A percentile compares a stretch with the other conserved stretches of the same genome.
Evolutionary conservation across 2,888 invertebrate genomes (phyloP).

Genomic region (Diploptera punctata): DNA sequence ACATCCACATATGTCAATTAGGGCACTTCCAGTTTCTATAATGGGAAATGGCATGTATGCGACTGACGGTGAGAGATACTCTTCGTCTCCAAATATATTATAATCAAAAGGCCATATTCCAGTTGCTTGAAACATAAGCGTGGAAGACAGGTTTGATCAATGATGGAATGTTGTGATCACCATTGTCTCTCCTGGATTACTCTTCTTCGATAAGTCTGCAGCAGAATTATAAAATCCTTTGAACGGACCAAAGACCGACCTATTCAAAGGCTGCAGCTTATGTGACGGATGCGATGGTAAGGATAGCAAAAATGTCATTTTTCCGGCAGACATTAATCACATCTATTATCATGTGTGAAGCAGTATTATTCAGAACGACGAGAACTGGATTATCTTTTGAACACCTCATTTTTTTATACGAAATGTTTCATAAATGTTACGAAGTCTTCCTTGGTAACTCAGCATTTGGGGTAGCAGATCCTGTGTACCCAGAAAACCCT

Average conservation of each 20-base stretch:
- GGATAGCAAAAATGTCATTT: slow-evolving; percentile 52
- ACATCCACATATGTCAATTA: neutral
- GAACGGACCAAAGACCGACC: slow-evolving; percentile 52
- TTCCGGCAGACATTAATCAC: slow-evolving; percentile 48
- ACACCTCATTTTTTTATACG: slow-evolving; percentile 17
- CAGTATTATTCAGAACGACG: slow-evolving; percentile 51
- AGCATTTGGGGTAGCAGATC: slow-evolving; percentile 45
- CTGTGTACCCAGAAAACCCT: slow-evolving; percentile 43
- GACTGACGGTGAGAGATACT: slow-evolving; percentile 31
- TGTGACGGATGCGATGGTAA: slow-evolving; percentile 54
- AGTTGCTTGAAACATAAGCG: slow-evolving; percentile 33
- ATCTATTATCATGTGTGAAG: slow-evolving; percentile 47
- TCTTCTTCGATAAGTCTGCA: slow-evolving; percentile 41
- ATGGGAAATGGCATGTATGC: neutral
- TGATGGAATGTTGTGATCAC: slow-evolving; percentile 23
- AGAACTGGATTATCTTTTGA: slow-evolving; percentile 40
- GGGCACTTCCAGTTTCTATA: too few species aligned
- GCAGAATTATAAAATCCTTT: slow-evolving; percentile 48
- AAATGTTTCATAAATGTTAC: slow-evolving; percentile 40
- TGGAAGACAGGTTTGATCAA: slow-evolving; percentile 37
- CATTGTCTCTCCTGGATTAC: slow-evolving; percentile 43
- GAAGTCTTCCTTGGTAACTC: slow-evolving; percentile 48
- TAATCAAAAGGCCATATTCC: slow-evolving; percentile 43
- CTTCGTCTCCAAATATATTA: slow-evolving; percentile 40
- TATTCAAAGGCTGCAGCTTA: slow-evolving; percentile 55